Percentiles rank a stretch among this genome's conserved stretches.
Conservation (phyloP, 2,797 vertebrate species). For the Setipinna tenuifilis region DNA sequence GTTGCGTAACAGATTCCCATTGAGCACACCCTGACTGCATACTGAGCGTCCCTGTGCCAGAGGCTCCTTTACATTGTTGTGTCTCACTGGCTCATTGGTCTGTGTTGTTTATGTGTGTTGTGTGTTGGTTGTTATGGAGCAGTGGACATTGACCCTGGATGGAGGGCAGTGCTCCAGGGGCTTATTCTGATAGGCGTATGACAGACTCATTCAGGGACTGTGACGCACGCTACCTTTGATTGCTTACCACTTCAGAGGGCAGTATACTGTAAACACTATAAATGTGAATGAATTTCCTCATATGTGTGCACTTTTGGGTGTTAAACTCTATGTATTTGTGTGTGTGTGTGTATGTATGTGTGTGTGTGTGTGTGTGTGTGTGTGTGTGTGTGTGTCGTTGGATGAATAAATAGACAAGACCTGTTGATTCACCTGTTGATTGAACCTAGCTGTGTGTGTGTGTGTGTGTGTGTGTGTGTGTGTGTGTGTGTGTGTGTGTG, state of each 20-base stretch:
- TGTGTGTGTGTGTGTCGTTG: too few relatives aligned
- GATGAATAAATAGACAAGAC: too few relatives aligned
- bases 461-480: not conserved
- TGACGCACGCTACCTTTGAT: too few relatives aligned
- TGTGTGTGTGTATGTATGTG: not conserved
- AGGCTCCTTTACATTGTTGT: too few relatives aligned
- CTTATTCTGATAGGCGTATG: not conserved
- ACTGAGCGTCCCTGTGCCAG: not conserved
- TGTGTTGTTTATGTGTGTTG: not conserved
- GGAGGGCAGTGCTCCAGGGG: not conserved
- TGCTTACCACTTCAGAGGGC: too few relatives aligned
- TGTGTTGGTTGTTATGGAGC: slow-evolving; percentile 4
- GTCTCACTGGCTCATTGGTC: not conserved
- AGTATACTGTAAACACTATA: too few relatives aligned
- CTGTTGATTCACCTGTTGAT: too few relatives aligned
- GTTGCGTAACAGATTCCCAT: not conserved
- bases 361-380: not conserved
- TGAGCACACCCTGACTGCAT: not conserved
- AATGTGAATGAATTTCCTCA: not conserved
- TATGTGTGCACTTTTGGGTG: not conserved
- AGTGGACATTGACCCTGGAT: slow-evolving; percentile 5
- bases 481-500: too few relatives aligned
- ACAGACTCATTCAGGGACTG: not conserved
- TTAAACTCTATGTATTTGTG: slow-evolving; percentile 16
- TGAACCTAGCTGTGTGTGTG: too few relatives aligned